phyloP scores from a whole-genome alignment of 2,888 invertebrate genomes.

The Zeuzera pyrina region DNA sequence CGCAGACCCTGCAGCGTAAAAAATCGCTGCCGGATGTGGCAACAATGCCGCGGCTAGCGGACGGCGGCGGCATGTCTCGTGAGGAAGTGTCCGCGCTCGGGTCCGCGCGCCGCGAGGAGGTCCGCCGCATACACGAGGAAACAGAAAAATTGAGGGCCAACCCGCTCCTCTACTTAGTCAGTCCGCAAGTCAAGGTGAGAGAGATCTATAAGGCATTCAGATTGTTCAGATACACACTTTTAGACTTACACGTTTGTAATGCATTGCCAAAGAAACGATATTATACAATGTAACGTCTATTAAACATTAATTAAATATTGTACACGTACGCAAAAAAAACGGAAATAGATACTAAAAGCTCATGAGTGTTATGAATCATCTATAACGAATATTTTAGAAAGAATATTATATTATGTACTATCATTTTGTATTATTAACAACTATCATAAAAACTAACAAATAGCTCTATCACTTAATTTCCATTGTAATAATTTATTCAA shows the following conservation, averaged over 20 bases:
- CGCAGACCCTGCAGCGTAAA: slow-evolving; percentile 88
- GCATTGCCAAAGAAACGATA: too few relatives aligned
- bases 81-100: slow-evolving; percentile 97
- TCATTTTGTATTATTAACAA: too few relatives aligned
- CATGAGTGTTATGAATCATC: too few relatives aligned
- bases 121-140: slow-evolving; percentile 92
- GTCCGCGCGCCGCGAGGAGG: slow-evolving; percentile 94
- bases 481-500: too few relatives aligned
- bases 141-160: slow-evolving; percentile 93
- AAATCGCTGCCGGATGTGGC: slow-evolving; percentile 98
- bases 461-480: too few relatives aligned
- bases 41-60: slow-evolving; percentile 83
- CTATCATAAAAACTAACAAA: too few relatives aligned
- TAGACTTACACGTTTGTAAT: too few relatives aligned
- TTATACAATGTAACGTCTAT: too few relatives aligned
- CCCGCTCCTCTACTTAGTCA: slow-evolving; percentile 95
- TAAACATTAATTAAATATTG: background rate
- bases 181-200: slow-evolving; percentile 94
- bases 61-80: slow-evolving; percentile 88
- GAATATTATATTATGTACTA: too few relatives aligned
- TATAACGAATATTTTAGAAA: too few relatives aligned
- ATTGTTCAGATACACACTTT: background rate
- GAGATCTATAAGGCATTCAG: background rate
- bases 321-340: too few relatives aligned
- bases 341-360: too few relatives aligned